phyloP scores from a whole-genome alignment of 1,140 invertebrate species.

The Habropoda laboriosa region DNA sequence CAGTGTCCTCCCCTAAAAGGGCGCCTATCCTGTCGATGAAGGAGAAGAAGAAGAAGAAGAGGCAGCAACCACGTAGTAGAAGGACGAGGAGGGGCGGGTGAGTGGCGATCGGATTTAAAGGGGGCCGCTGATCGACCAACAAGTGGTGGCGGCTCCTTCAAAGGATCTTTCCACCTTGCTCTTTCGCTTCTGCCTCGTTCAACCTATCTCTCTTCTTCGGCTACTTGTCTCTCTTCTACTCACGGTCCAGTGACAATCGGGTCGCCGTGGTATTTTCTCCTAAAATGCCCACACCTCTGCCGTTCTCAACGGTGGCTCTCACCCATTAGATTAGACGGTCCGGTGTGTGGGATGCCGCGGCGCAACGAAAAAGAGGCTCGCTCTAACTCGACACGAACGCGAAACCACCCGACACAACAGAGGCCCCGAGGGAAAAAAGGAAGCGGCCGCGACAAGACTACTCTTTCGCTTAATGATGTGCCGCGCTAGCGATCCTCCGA shows the following conservation, averaged over 20 bases:
- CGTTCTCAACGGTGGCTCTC: slow-evolving; percentile 58
- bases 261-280: slow-evolving; percentile 66
- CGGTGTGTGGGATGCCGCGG: slow-evolving; percentile 62
- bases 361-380: slow-evolving; percentile 68
- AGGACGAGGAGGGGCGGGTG: slow-evolving; percentile 64
- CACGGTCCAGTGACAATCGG: slow-evolving; percentile 54
- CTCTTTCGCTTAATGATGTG: slow-evolving; percentile 79
- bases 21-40: slow-evolving; percentile 73
- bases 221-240: not conserved
- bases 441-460: slow-evolving; percentile 73
- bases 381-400: slow-evolving; percentile 44
- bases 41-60: slow-evolving; percentile 49
- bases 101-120: slow-evolving; percentile 80
- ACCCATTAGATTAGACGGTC: slow-evolving; percentile 78
- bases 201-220: not conserved
- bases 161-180: slow-evolving; percentile 71
- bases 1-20: slow-evolving; percentile 74
- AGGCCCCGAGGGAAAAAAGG: slow-evolving; percentile 65
- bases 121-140: slow-evolving; percentile 79
- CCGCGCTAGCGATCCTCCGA: slow-evolving; percentile 71
- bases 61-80: not conserved
- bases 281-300: slow-evolving; percentile 70
- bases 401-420: slow-evolving; percentile 39
- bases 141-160: slow-evolving; percentile 81
- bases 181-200: slow-evolving; percentile 56